These are phyloP conservation scores for Aratinga solstitialis DNA, from an alignment of 2,797 vertebrate genomes.

Conservation along the genomic window DNA sequence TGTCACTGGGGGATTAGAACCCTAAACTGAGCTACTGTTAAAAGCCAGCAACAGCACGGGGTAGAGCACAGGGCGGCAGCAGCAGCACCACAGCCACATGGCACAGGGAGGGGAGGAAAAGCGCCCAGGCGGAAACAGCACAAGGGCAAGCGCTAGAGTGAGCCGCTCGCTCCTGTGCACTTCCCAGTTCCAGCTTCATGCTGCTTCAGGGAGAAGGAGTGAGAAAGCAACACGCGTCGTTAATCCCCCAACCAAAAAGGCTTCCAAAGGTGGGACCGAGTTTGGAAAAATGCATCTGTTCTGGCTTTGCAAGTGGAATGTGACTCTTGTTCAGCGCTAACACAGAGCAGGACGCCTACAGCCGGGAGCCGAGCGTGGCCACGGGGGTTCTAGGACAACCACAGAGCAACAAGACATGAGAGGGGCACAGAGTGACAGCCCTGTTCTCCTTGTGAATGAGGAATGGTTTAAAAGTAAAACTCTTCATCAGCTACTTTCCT, in stretches of 20 bases:
- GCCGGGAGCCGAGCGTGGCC: slow-evolving; percentile 38
- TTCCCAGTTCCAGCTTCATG: slow-evolving; percentile 41
- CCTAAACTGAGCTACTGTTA: slow-evolving; percentile 21
- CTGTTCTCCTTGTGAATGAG: slow-evolving; percentile 65
- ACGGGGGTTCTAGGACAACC: slow-evolving; percentile 55
- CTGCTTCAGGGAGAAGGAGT: slow-evolving; percentile 28
- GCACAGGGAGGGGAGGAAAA: not conserved
- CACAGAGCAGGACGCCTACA: slow-evolving; percentile 36
- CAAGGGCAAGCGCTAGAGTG: not conserved
- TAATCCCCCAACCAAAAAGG: not conserved
- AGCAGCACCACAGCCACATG: not conserved
- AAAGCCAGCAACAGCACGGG: slow-evolving; percentile 1
- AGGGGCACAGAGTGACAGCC: slow-evolving; percentile 63
- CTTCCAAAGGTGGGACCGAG: not conserved
- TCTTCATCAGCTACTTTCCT: slow-evolving; percentile 69
- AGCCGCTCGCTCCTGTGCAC: not conserved
- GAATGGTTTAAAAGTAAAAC: slow-evolving; percentile 70
- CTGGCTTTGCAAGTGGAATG: slow-evolving; percentile 64
- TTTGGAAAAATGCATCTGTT: slow-evolving; percentile 53
- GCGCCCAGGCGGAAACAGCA: not conserved
- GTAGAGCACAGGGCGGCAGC: slow-evolving; percentile 31
- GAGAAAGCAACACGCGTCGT: slow-evolving; percentile 23
- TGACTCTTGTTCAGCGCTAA: slow-evolving; percentile 38
- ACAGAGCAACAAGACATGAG: slow-evolving; percentile 54
- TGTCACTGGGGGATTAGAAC: not conserved